These are phyloP conservation scores for Typhlomys cinereus DNA, from an alignment of 2,113 vertebrate genomes.

Conservation along the genomic window DNA sequence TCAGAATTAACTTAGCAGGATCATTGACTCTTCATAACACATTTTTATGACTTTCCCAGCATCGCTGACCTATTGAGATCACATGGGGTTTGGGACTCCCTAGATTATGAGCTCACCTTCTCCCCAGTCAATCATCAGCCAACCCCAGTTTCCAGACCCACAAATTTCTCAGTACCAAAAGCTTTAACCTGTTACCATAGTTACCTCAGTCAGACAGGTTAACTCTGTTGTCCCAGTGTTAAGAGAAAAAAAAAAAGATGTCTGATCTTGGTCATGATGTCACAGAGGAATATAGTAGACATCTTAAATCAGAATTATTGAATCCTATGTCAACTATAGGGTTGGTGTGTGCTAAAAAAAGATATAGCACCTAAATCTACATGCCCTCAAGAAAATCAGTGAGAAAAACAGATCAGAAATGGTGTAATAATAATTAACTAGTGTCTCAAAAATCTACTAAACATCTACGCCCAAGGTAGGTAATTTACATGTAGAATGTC, in stretches of 20 bases:
- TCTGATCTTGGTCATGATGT: neutral
- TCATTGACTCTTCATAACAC: neutral
- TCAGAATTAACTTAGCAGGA: slow-evolving; percentile 8
- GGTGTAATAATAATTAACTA: neutral
- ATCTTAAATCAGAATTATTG: neutral
- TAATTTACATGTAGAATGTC: neutral
- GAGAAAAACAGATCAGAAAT: neutral
- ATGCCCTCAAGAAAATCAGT: neutral
- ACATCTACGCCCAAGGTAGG: neutral
- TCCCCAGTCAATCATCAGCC: neutral
- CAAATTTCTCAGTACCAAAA: neutral
- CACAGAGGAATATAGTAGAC: neutral
- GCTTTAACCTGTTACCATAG: slow-evolving; percentile 50
- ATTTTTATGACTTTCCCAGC: neutral
- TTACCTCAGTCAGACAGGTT: slow-evolving; percentile 41
- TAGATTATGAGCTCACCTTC: neutral
- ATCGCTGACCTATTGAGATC: neutral
- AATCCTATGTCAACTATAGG: neutral
- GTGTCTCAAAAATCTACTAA: neutral
- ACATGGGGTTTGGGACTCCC: neutral
- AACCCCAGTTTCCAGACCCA: neutral
- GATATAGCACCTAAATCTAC: neutral
- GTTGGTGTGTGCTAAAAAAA: neutral
- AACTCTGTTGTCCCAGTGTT: neutral
- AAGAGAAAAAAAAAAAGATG: neutral